Percentiles rank a stretch among this genome's conserved stretches.
Evolutionary conservation across 2,113 vertebrate genomes (phyloP).

Genomic region (Hylia prasina): DNA sequence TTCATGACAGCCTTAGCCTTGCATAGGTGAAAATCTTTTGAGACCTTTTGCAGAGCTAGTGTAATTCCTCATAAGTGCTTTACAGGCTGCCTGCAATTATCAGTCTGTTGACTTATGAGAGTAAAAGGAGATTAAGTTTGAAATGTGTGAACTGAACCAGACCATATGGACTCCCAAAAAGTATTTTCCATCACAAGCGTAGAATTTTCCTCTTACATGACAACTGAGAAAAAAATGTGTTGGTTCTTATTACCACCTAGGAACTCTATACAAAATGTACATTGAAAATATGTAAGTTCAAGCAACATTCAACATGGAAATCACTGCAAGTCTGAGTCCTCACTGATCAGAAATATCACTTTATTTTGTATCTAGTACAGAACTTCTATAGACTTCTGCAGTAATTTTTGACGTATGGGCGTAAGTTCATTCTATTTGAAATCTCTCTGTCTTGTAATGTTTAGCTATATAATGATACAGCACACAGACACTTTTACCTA

Average conservation of each 20-base stretch:
- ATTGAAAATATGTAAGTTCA: not conserved
- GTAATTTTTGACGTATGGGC: not conserved
- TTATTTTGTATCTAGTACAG: not conserved
- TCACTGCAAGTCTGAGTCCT: not conserved
- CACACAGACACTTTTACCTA: not conserved
- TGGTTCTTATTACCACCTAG: not conserved
- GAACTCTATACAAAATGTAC: not conserved
- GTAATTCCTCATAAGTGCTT: not conserved
- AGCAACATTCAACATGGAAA: not conserved
- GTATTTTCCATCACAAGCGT: not conserved
- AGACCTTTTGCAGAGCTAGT: not conserved
- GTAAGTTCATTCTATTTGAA: not conserved
- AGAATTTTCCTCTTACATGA: conserved; percentile 1
- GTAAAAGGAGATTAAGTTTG: not conserved
- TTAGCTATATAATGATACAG: not conserved
- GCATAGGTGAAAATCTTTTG: not conserved
- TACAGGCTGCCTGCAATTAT: not conserved
- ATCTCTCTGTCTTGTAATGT: not conserved
- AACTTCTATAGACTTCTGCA: not conserved
- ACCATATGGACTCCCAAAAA: not conserved
- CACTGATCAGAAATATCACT: not conserved
- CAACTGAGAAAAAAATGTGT: not conserved
- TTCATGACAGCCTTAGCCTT: not conserved
- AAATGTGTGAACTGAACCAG: conserved; percentile 11
- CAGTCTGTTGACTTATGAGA: not conserved